Evolutionary conservation across 2,113 vertebrate genomes (phyloP).

Genomic region (Orcinus orca): DNA sequence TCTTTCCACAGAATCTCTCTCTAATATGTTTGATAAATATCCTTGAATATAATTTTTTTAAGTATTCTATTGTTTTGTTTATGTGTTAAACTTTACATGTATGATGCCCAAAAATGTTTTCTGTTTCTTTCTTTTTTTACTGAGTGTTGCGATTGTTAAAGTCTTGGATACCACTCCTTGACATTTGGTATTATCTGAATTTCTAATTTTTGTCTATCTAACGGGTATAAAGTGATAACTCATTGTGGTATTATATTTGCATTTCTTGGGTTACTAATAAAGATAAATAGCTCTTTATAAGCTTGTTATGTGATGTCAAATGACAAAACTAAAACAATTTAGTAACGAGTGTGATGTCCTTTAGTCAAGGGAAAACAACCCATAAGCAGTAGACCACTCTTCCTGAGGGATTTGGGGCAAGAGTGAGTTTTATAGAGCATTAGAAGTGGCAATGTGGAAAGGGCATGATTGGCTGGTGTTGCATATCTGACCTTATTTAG

Average conservation of each 20-base stretch:
- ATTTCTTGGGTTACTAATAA: neutral
- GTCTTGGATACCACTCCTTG: neutral
- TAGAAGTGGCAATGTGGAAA: neutral
- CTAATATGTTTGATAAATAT: neutral
- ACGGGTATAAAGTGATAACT: neutral
- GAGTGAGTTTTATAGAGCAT: neutral
- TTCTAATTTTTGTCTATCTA: neutral
- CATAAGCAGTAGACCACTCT: neutral
- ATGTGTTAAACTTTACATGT: constrained; percentile 7
- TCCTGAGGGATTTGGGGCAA: neutral
- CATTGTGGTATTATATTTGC: neutral
- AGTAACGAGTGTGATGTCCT: neutral
- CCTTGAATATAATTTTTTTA: neutral
- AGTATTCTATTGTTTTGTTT: neutral
- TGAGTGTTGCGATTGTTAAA: neutral
- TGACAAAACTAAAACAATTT: neutral
- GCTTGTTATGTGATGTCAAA: neutral
- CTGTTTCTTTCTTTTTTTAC: neutral
- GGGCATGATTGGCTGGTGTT: neutral
- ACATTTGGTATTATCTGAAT: neutral
- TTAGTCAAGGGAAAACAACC: neutral
- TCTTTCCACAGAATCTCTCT: constrained; percentile 29
- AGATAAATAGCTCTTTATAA: neutral
- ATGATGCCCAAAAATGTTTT: neutral
- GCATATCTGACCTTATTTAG: neutral